phyloP scores from a whole-genome alignment of 2,113 vertebrate genomes.

The Microcebus lehilahytsara region DNA sequence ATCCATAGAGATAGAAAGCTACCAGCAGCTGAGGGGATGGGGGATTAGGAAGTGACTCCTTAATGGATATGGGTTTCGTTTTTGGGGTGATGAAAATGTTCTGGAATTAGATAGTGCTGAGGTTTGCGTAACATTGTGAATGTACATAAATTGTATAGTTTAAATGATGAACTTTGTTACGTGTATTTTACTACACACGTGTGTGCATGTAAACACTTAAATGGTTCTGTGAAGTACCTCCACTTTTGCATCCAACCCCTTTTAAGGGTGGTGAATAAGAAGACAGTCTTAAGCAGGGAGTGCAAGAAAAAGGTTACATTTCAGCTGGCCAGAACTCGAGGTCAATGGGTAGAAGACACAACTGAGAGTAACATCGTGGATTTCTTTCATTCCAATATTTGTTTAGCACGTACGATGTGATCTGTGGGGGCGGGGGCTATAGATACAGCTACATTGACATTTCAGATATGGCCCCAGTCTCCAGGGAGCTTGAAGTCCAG shows the following conservation, averaged over 20 bases:
- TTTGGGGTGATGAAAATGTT: neutral
- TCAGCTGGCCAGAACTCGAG: neutral
- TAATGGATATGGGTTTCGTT: neutral
- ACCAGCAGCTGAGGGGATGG: neutral
- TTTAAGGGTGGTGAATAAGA: neutral
- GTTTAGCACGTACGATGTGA: neutral
- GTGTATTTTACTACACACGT: neutral
- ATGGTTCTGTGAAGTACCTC: neutral
- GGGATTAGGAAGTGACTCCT: neutral
- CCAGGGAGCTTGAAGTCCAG: neutral
- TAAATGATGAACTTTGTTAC: neutral
- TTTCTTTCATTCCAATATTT: neutral
- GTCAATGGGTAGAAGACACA: neutral
- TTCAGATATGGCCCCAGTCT: neutral
- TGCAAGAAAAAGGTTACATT: neutral
- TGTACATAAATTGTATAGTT: neutral
- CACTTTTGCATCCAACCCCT: neutral
- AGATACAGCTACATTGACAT: neutral
- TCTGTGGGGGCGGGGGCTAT: neutral
- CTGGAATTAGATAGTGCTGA: neutral
- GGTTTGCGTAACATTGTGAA: neutral
- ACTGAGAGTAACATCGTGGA: neutral
- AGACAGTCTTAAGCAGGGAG: neutral
- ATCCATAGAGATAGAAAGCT: neutral
- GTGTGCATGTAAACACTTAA: neutral